phyloP scores from a whole-genome alignment of 1,140 invertebrate species.

The Zaprionus vittiger region DNA sequence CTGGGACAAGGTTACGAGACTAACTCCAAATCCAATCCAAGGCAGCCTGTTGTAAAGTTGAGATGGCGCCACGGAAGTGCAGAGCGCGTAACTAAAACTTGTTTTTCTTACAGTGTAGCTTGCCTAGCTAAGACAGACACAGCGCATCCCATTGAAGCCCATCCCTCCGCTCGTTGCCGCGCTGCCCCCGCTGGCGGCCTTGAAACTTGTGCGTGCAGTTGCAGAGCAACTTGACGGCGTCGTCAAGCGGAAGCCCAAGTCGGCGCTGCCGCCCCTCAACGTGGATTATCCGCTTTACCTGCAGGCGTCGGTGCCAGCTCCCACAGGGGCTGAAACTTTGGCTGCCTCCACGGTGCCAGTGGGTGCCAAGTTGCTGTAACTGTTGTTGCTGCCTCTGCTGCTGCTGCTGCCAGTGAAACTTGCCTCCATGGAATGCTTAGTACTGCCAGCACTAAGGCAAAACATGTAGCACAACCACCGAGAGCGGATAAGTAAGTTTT shows the following conservation, averaged over 20 bases:
- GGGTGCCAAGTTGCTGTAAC: slow-evolving; percentile 12
- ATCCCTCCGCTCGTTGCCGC: not conserved
- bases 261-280: slow-evolving; percentile 12
- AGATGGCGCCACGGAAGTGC: slow-evolving; percentile 76
- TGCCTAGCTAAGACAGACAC: slow-evolving; percentile 22
- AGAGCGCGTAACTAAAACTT: slow-evolving; percentile 73
- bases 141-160: not conserved
- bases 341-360: slow-evolving; percentile 15
- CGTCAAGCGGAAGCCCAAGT: slow-evolving; percentile 56
- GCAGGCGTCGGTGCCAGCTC: slow-evolving; percentile 32
- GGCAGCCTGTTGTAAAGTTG: slow-evolving; percentile 53
- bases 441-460: slow-evolving; percentile 2
- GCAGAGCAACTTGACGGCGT: slow-evolving; percentile 24
- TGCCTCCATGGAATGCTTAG: slow-evolving; percentile 14
- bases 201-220: slow-evolving; percentile 63
- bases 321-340: slow-evolving; percentile 32
- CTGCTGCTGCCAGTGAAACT: not conserved
- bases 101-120: slow-evolving; percentile 73
- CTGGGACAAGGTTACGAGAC: slow-evolving; percentile 50
- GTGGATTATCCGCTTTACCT: slow-evolving; percentile 52
- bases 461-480: not conserved
- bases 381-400: not conserved
- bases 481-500: slow-evolving; percentile 22
- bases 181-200: slow-evolving; percentile 51
- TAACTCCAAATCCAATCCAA: slow-evolving; percentile 28